A percentile compares a stretch with the other conserved stretches of the same genome.
phyloP scores from a whole-genome alignment of 2,797 vertebrate species.

The Hirundo rustica region DNA sequence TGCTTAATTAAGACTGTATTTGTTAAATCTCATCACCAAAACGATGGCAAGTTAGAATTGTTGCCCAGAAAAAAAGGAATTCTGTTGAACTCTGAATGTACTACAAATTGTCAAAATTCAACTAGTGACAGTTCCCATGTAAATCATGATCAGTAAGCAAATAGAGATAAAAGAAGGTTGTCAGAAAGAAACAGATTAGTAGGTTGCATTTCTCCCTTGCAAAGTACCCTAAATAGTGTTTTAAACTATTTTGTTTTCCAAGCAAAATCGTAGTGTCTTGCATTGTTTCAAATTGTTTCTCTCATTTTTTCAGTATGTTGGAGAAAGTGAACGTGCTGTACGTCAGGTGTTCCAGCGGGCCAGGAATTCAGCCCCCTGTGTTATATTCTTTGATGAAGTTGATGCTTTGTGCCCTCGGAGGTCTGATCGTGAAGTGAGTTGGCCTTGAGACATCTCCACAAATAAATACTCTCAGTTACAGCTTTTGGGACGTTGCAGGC shows the following conservation, averaged over 20 bases:
- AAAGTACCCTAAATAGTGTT: not conserved
- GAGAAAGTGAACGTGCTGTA: conserved; percentile 94
- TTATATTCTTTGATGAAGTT: conserved; percentile 97
- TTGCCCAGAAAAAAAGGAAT: not conserved
- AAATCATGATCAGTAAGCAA: not conserved
- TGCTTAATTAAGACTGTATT: not conserved
- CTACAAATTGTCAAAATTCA: not conserved
- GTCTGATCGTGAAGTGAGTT: conserved; percentile 88
- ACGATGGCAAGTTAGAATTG: not conserved
- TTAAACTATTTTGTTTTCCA: not conserved
- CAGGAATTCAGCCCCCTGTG: conserved; percentile 91
- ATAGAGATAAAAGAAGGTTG: not conserved
- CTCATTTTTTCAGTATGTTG: conserved; percentile 85
- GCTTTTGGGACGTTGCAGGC: not conserved
- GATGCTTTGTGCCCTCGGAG: conserved; percentile 95
- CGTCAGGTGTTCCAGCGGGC: conserved; percentile 95
- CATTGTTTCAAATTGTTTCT: not conserved
- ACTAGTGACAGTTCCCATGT: not conserved
- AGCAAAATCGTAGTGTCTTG: not conserved
- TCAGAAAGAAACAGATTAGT: not conserved
- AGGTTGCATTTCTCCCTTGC: not conserved
- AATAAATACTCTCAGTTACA: not conserved
- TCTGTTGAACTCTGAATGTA: not conserved
- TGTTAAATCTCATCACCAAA: not conserved
- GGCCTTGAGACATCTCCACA: not conserved